Evolutionary conservation across 2,797 vertebrate genomes (phyloP).

Genomic region (Enteromius mattozi): DNA sequence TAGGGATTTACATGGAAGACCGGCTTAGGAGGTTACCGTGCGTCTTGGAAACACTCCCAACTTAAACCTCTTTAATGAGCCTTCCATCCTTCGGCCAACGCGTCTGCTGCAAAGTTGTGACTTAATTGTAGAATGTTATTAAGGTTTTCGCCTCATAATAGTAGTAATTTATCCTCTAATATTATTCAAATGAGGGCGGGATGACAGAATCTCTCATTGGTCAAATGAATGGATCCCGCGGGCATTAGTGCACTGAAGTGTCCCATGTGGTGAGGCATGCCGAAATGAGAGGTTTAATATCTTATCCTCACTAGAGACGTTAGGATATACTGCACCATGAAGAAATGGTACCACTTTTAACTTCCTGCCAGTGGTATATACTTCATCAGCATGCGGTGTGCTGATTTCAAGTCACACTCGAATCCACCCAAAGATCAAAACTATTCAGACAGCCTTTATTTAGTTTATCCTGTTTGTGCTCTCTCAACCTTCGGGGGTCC

Average conservation of each 20-base stretch:
- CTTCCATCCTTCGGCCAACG: constrained; percentile 59
- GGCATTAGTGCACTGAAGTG: constrained; percentile 72
- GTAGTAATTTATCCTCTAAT: constrained; percentile 74
- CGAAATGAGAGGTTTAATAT: constrained; percentile 63
- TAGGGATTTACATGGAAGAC: constrained; percentile 64
- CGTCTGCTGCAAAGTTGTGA: constrained; percentile 71
- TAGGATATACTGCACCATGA: constrained; percentile 39
- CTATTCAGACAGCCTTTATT: constrained; percentile 34
- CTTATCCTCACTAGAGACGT: constrained; percentile 45
- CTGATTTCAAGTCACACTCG: constrained; percentile 31
- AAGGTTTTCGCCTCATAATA: constrained; percentile 71
- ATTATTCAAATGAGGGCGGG: constrained; percentile 77
- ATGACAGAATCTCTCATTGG: constrained; percentile 68
- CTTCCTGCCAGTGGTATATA: constrained; percentile 15
- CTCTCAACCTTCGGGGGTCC: constrained; percentile 27
- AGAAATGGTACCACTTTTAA: constrained; percentile 33
- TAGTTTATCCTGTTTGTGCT: constrained; percentile 32
- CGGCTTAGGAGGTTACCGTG: constrained; percentile 68
- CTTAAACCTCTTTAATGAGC: constrained; percentile 68
- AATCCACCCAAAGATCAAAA: constrained; percentile 27
- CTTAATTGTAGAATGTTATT: constrained; percentile 72
- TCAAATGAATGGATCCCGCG: constrained; percentile 61
- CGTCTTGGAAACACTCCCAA: constrained; percentile 64
- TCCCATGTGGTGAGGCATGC: constrained; percentile 65
- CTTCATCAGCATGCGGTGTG: constrained; percentile 35